phyloP scores from a whole-genome alignment of 2,113 vertebrate genomes.

The Cyprinus carpio region DNA sequence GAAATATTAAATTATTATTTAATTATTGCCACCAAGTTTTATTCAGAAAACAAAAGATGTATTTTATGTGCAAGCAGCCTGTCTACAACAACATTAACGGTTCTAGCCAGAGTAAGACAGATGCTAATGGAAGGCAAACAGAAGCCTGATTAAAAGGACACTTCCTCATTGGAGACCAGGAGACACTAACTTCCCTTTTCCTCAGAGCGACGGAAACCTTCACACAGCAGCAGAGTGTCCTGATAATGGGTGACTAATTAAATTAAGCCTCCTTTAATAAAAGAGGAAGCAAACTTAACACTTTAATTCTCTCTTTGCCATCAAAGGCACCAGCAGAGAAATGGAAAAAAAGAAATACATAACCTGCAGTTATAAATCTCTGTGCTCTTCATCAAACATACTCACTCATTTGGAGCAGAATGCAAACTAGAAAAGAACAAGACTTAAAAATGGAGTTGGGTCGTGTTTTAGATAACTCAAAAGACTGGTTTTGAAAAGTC shows the following conservation, averaged over 20 bases:
- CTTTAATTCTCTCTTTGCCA: conserved; percentile 74
- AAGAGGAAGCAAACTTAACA: conserved; percentile 73
- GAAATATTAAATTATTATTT: background rate
- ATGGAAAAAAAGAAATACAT: conserved; percentile 34
- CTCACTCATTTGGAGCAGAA: background rate
- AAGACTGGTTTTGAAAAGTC: background rate
- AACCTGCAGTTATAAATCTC: conserved; percentile 71
- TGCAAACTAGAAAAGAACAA: background rate
- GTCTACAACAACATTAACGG: background rate
- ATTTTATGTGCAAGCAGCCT: conserved; percentile 5
- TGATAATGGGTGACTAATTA: conserved; percentile 77
- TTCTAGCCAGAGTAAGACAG: conserved; percentile 42
- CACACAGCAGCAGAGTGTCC: conserved; percentile 68
- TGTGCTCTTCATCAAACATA: conserved; percentile 50
- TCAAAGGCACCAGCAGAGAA: conserved; percentile 69
- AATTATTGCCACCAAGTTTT: background rate
- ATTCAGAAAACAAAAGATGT: background rate
- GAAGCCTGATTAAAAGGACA: conserved; percentile 79
- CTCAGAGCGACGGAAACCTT: conserved; percentile 74
- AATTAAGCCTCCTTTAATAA: conserved; percentile 79
- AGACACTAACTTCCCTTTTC: conserved; percentile 65
- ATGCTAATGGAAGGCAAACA: conserved; percentile 75
- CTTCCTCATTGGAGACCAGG: conserved; percentile 75
- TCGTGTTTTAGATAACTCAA: background rate
- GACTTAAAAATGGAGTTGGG: background rate